Base-by-base conservation (phyloP, 2,797 vertebrate genomes). In the Crypturellus tataupa region DNA sequence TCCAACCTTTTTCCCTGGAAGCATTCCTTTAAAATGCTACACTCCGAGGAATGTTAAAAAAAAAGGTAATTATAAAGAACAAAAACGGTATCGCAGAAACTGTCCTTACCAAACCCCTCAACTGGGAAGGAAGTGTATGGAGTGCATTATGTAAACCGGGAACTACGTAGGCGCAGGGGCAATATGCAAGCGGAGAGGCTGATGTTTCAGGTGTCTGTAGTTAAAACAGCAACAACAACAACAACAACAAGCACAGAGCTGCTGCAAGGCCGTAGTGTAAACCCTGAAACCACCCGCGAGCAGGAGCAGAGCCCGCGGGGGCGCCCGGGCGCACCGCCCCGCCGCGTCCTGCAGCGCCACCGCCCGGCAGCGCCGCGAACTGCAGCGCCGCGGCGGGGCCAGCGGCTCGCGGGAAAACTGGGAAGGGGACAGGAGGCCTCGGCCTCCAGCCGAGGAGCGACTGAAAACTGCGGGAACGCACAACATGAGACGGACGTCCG, bases 41-140 rank as follows among this genome's bases (percentile, higher is more conserved):
- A 68, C 70, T 93, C 64, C 65, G 69, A 95, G 95, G 87, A 96
- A 96, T 91, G 91, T 94, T 80, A 69, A 44, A 91, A 40, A 44
- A 91, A 40, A 40, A 53, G 19, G 15, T 46, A 29, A 6, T 44
- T 27, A 12, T 33, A 33, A 73, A 47, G 27, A 86, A 71, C 9
- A 73, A 64, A 65, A 80, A 12, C 60, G 71, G 49, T 80, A 40
- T 2, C 88, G 37, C 46, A 91, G 76, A 87, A 94, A 55, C 12
- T 6, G 27, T 49, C 73, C 77, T 35, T 35, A 73, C 67, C 71
- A 80, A 59, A 76, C 64, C 46, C 10, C 37, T 64, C 60, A 25
- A 59, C 56, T 51, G 20, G 37, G 39, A 90, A 72, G 42, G 42
- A 81, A 92, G 72, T 53, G 51, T 3, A 62, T 2, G 35, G 96